These are phyloP conservation scores for Equus quagga DNA, from an alignment of 2,113 vertebrate species.

Conservation along the genomic window DNA sequence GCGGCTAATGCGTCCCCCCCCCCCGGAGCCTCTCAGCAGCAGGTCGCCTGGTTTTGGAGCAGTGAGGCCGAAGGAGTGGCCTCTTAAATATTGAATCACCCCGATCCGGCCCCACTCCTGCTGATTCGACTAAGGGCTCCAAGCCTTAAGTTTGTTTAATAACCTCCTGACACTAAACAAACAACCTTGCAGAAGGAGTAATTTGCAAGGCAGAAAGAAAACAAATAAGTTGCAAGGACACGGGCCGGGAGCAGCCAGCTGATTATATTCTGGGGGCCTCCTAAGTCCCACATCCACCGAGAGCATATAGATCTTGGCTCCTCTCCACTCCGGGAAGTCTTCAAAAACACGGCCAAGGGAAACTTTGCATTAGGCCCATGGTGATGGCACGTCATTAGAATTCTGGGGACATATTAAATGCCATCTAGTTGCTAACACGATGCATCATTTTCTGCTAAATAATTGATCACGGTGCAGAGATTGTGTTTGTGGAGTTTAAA, in stretches of 20 bases:
- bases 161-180: slow-evolving; percentile 89
- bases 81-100: slow-evolving; percentile 86
- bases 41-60: neutral
- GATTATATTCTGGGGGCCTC: slow-evolving; percentile 86
- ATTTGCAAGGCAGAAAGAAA: slow-evolving; percentile 88
- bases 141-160: slow-evolving; percentile 88
- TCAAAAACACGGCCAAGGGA: slow-evolving; percentile 83
- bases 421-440: slow-evolving; percentile 89
- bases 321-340: slow-evolving; percentile 86
- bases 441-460: slow-evolving; percentile 92
- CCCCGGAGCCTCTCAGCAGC: neutral
- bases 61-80: slow-evolving; percentile 61
- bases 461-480: slow-evolving; percentile 89
- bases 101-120: slow-evolving; percentile 78
- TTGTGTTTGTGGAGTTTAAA: slow-evolving; percentile 91
- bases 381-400: slow-evolving; percentile 86
- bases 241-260: slow-evolving; percentile 63
- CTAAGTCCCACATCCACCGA: slow-evolving; percentile 80
- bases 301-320: slow-evolving; percentile 86
- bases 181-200: slow-evolving; percentile 87
- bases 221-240: slow-evolving; percentile 89
- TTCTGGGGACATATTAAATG: slow-evolving; percentile 88
- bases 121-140: slow-evolving; percentile 86
- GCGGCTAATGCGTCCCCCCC: neutral
- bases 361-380: slow-evolving; percentile 87